Conservation (phyloP, 1,140 invertebrate species). For the Bombyx mandarina region DNA sequence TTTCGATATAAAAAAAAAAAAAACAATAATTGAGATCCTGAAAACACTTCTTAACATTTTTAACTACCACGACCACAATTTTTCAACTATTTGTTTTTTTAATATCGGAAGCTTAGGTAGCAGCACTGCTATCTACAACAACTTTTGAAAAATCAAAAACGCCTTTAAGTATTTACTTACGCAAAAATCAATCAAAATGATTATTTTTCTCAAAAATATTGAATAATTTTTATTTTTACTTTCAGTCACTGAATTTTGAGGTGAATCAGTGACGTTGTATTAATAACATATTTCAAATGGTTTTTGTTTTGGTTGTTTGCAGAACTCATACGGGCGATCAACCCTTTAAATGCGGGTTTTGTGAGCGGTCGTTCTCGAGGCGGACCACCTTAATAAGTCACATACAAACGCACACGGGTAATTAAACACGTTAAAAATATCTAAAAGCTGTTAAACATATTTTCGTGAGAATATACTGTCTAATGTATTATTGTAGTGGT, state of each 20-base stretch:
- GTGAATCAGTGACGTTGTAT: too few species aligned
- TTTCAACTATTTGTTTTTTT: not conserved
- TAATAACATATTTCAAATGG: too few species aligned
- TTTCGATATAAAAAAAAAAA: too few species aligned
- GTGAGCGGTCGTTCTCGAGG: slow-evolving; percentile 27
- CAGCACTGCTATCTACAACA: not conserved
- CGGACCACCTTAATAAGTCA: slow-evolving; percentile 41
- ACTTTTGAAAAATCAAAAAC: too few species aligned
- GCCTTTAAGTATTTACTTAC: too few species aligned
- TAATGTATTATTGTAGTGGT: too few species aligned
- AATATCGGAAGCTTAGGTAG: too few species aligned
- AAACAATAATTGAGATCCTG: not conserved
- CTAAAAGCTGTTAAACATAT: too few species aligned
- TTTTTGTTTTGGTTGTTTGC: slow-evolving; percentile 8
- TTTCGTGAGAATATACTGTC: too few species aligned
- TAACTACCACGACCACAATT: not conserved
- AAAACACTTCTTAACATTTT: slow-evolving; percentile 1
- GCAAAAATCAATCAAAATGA: too few species aligned
- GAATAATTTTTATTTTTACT: too few species aligned
- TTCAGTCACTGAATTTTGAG: too few species aligned
- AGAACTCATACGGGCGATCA: slow-evolving; percentile 61
- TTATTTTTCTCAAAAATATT: not conserved
- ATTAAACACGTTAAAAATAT: not conserved
- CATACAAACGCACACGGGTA: slow-evolving; percentile 44
- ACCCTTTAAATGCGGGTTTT: slow-evolving; percentile 38